Evolutionary conservation across 2,888 invertebrate species (phyloP).

Genomic region (Netelia inedita): DNA sequence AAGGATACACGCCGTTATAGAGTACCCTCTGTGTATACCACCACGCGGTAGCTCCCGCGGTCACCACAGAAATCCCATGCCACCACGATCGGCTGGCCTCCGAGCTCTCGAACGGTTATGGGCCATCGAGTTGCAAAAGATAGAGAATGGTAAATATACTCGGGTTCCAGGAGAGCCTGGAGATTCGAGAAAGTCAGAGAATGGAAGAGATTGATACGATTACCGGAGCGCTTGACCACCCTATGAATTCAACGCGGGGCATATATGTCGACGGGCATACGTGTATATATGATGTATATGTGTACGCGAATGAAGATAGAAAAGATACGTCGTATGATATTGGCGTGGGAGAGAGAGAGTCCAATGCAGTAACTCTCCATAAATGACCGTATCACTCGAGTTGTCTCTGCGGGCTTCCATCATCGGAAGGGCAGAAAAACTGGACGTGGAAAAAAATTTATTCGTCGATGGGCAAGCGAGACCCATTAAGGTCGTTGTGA

Average conservation of each 20-base stretch:
- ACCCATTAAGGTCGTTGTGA: constrained; percentile 52
- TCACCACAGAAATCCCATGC: constrained; percentile 67
- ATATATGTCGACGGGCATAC: not conserved
- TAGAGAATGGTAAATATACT: constrained; percentile 45
- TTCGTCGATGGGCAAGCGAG: constrained; percentile 48
- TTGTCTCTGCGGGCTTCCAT: constrained; percentile 47
- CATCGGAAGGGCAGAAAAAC: constrained; percentile 42
- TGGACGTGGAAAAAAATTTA: constrained; percentile 12
- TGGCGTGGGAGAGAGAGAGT: constrained; percentile 18
- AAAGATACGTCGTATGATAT: constrained; percentile 58
- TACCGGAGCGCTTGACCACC: constrained; percentile 49
- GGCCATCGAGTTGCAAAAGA: constrained; percentile 65
- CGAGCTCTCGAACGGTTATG: constrained; percentile 62
- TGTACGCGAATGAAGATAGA: constrained; percentile 27
- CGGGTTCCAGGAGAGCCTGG: constrained; percentile 1
- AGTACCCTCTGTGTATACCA: constrained; percentile 7
- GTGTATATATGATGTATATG: not conserved
- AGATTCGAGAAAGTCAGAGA: constrained; percentile 43
- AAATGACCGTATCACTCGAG: constrained; percentile 33
- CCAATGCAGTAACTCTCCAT: constrained; percentile 34
- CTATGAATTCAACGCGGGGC: constrained; percentile 46
- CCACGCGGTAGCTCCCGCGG: constrained; percentile 49
- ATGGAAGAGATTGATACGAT: constrained; percentile 64
- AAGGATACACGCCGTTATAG: constrained; percentile 32
- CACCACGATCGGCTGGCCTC: not conserved